These are phyloP conservation scores for Scaptomyza polygonia DNA, from an alignment of 2,888 invertebrate species.

Conservation along the genomic window DNA sequence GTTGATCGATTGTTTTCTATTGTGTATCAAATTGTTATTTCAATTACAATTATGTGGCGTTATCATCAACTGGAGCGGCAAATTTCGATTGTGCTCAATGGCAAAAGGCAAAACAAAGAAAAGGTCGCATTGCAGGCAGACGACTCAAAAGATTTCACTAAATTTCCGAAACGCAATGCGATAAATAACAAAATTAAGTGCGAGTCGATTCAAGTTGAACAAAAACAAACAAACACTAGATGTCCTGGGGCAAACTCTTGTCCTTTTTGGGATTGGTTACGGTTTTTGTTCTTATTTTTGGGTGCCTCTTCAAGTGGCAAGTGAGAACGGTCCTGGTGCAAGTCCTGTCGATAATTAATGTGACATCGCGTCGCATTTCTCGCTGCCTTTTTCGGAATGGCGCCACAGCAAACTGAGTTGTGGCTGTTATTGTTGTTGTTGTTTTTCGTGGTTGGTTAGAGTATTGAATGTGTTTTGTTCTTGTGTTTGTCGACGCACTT, in stretches of 20 bases:
- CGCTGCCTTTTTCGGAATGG: slow-evolving; percentile 49
- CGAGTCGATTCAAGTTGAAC: slow-evolving; percentile 52
- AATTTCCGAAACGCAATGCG: slow-evolving; percentile 30
- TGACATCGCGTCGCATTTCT: slow-evolving; percentile 61
- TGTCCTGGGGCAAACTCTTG: slow-evolving; percentile 44
- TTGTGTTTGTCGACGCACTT: slow-evolving; percentile 46
- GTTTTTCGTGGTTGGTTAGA: neutral
- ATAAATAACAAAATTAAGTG: slow-evolving; percentile 73
- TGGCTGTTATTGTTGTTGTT: slow-evolving; percentile 10
- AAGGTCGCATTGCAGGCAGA: slow-evolving; percentile 30
- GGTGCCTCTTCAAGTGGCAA: slow-evolving; percentile 59
- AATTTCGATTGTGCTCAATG: slow-evolving; percentile 47
- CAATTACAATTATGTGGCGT: slow-evolving; percentile 46
- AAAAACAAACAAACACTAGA: slow-evolving; percentile 50
- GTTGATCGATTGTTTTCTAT: slow-evolving; percentile 23
- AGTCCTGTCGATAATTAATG: slow-evolving; percentile 66
- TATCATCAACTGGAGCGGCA: slow-evolving; percentile 50
- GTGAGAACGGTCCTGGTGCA: slow-evolving; percentile 58
- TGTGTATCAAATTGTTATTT: slow-evolving; percentile 19
- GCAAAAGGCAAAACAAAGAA: slow-evolving; percentile 61
- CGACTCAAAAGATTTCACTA: neutral
- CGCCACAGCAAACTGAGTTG: slow-evolving; percentile 49
- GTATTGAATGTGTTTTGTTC: neutral
- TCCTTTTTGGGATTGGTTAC: slow-evolving; percentile 38
- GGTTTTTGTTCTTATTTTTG: slow-evolving; percentile 14